Conservation (phyloP, 2,888 invertebrate genomes). For the Clunio marinus region DNA sequence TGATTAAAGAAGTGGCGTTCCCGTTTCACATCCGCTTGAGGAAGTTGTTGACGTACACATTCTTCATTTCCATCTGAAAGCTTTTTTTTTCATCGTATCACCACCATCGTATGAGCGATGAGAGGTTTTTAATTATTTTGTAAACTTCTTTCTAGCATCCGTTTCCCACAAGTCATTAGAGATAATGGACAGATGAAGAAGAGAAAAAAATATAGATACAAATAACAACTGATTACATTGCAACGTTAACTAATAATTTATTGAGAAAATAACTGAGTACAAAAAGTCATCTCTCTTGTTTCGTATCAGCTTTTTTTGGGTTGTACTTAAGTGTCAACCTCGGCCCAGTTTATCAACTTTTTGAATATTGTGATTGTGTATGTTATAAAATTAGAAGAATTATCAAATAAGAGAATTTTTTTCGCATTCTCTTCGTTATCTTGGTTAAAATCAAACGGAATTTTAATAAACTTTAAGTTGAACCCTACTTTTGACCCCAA, state of each 20-base stretch:
- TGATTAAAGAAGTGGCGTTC: neutral
- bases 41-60: constrained; percentile 15
- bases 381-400: too few relatives aligned
- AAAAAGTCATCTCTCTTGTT: neutral
- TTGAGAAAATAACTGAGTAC: too few relatives aligned
- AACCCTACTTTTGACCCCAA: constrained; percentile 3
- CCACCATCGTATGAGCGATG: too few relatives aligned
- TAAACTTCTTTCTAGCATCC: constrained; percentile 35
- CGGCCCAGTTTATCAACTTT: neutral
- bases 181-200: constrained; percentile 16
- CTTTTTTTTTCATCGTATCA: constrained; percentile 3
- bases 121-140: constrained; percentile 36
- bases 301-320: neutral
- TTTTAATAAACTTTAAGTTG: constrained; percentile 4
- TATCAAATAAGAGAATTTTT: too few relatives aligned
- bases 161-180: constrained; percentile 34
- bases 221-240: constrained; percentile 12
- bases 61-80: neutral
- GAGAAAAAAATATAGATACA: neutral
- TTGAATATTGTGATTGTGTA: too few relatives aligned
- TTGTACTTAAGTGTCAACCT: too few relatives aligned
- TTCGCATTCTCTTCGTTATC: neutral
- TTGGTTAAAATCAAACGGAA: neutral
- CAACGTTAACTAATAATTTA: too few relatives aligned
- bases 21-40: constrained; percentile 25